Base-by-base conservation (phyloP, 2,888 invertebrate genomes). In the Rambutsinella grinnellia region DNA sequence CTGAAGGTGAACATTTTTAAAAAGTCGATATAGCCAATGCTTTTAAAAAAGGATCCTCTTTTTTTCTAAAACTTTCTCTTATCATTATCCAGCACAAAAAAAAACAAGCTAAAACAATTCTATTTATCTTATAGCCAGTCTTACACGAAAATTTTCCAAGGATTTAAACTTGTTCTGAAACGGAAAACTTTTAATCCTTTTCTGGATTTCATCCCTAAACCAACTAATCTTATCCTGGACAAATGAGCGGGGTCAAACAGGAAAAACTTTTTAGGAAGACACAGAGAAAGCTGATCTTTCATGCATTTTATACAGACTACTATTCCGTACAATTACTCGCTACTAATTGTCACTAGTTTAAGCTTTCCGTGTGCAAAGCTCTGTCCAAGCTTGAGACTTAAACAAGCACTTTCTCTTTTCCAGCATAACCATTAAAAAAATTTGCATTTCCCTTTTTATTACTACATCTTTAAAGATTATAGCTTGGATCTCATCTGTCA, bases 391-490 rank as follows among this genome's bases (percentile, higher is more conserved):
- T n/a, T n/a, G 3, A 2, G 51, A 10, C 17, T 23, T 10, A 51
- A 19, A 10, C 6, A n/a, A 27, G 57, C 53, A 24, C 53, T 58
- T 58, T 51, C 26, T 60, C 53, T 47, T 51, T 27, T 51, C 51
- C 53, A 66, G 57, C 66, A 72, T 13, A 13, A 36, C 61, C 66
- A 72, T 66, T 72, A 61, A 65, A 27, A 23, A 58, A 72, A 72
- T 72, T 72, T 72, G 66, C 72, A 66, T 74, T 74, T 74, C 74
- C 61, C 66, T 74, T 74, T 74, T 66, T 67, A 66, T 74, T 74
- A 67, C 67, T 66, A 53, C 74, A 66, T 67, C 13, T 36, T 61
- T 74, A 44, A 61, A 66, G 74, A 74, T 74, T 74, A 74, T 60
- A 53, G 47, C 27, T 21, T 60, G 60, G 61, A 74, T 67, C 60